Percentiles rank a stretch among this genome's conserved stretches.
Evolutionary conservation across 2,113 vertebrate species (phyloP).

Genomic region (Toxotes jaculatrix): DNA sequence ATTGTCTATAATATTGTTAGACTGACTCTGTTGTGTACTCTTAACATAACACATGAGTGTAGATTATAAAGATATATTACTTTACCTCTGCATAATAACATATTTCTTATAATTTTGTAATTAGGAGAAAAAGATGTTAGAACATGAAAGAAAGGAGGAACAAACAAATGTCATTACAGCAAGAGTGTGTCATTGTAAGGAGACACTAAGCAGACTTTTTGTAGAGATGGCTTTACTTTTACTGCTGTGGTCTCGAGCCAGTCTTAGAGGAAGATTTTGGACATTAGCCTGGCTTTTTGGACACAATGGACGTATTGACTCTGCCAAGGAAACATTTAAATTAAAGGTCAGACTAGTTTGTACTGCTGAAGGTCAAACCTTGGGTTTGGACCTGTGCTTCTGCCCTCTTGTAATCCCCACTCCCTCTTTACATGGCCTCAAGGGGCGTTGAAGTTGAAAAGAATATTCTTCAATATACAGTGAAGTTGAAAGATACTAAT

Average conservation of each 20-base stretch:
- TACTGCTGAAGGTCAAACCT: constrained; percentile 36
- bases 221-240: background rate
- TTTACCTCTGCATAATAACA: background rate
- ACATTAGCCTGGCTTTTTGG: constrained; percentile 37
- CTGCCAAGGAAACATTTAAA: constrained; percentile 24
- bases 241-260: constrained; percentile 6
- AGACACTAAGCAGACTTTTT: background rate
- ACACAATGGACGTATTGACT: constrained; percentile 47
- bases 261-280: constrained; percentile 2
- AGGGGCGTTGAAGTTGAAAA: constrained; percentile 2
- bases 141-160: background rate
- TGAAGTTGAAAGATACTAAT: background rate
- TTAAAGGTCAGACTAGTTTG: constrained; percentile 64
- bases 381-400: constrained; percentile 14
- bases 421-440: background rate
- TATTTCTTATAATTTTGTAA: background rate
- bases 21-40: too few relatives aligned
- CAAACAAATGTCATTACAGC: background rate
- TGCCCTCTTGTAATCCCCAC: constrained; percentile 5
- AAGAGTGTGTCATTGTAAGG: background rate
- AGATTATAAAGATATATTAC: background rate
- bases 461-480: background rate
- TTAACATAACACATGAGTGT: too few relatives aligned
- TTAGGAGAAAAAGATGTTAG: background rate
- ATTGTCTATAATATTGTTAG: too few relatives aligned